Conservation (phyloP, 2,113 vertebrate genomes). For the Hyaena hyaena region DNA sequence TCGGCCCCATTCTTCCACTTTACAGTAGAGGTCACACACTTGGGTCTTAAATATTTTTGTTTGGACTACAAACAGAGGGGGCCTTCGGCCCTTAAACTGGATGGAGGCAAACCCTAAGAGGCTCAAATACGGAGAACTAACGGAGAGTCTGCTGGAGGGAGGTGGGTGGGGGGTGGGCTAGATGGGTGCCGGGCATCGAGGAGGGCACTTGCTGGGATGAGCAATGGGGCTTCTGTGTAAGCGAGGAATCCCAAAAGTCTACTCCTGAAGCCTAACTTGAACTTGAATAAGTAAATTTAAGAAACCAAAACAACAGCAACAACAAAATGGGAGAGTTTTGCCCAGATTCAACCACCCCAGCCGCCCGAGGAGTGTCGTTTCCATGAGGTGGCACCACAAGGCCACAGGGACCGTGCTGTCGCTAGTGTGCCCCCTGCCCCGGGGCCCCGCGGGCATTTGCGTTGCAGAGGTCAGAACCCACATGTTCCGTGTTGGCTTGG, state of each 20-base stretch:
- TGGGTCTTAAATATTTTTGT: not conserved
- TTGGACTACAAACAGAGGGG: not conserved
- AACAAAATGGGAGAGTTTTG: not conserved
- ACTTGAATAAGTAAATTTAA: too few species aligned
- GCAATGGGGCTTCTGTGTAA: too few species aligned
- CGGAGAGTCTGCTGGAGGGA: too few species aligned
- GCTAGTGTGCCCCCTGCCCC: not conserved
- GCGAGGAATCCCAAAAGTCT: too few species aligned
- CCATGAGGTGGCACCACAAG: conserved; percentile 42
- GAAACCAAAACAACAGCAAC: too few species aligned
- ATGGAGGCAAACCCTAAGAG: too few species aligned
- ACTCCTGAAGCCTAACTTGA: too few species aligned
- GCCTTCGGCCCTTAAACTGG: not conserved
- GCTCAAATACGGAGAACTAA: too few species aligned
- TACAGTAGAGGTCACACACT: not conserved
- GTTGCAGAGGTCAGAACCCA: conserved; percentile 25
- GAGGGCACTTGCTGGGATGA: too few species aligned
- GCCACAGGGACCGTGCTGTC: not conserved
- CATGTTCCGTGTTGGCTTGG: not conserved
- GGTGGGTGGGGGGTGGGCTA: too few species aligned
- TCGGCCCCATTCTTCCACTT: not conserved
- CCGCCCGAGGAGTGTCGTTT: not conserved
- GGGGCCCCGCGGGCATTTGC: not conserved
- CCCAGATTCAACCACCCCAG: conserved; percentile 20
- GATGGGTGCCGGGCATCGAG: too few species aligned